These are phyloP conservation scores for Lindbergichthys nudifrons DNA, from an alignment of 2,797 vertebrate species.

Conservation along the genomic window DNA sequence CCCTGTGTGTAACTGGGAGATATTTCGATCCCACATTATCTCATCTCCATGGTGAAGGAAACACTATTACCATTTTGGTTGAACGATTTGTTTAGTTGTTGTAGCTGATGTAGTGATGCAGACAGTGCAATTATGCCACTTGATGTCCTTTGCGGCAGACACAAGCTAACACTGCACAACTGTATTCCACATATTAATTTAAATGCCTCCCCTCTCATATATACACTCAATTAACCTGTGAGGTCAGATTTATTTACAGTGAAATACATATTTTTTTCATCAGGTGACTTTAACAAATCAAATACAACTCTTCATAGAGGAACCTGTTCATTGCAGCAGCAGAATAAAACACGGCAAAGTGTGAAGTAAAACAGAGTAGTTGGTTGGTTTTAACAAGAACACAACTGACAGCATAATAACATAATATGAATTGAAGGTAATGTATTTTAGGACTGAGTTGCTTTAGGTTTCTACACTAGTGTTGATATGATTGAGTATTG, in stretches of 20 bases:
- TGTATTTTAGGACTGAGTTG: neutral
- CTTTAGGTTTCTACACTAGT: neutral
- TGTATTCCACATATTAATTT: neutral
- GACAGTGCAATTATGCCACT: constrained; percentile 4
- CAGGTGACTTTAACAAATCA: neutral
- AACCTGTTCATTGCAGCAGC: neutral
- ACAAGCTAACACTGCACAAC: constrained; percentile 2
- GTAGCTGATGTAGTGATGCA: constrained; percentile 20
- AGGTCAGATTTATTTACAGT: neutral
- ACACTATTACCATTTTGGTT: neutral
- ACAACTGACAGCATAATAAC: neutral
- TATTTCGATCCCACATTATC: constrained; percentile 1
- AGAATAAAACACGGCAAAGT: neutral
- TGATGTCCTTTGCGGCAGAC: constrained; percentile 35
- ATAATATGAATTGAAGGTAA: neutral
- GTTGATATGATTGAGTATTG: neutral
- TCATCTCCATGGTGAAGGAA: neutral
- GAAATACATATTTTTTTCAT: neutral
- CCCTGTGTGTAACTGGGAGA: neutral
- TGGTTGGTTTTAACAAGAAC: neutral
- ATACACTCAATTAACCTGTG: fast-evolving
- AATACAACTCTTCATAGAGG: constrained; percentile 6
- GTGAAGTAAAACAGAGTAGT: neutral
- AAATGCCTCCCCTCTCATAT: fast-evolving
- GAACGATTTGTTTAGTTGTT: neutral